Evolutionary conservation across 2,888 invertebrate genomes (phyloP), one percentile per base, ranked within the genome.

Genomic region (Girardia tigrina): DNA sequence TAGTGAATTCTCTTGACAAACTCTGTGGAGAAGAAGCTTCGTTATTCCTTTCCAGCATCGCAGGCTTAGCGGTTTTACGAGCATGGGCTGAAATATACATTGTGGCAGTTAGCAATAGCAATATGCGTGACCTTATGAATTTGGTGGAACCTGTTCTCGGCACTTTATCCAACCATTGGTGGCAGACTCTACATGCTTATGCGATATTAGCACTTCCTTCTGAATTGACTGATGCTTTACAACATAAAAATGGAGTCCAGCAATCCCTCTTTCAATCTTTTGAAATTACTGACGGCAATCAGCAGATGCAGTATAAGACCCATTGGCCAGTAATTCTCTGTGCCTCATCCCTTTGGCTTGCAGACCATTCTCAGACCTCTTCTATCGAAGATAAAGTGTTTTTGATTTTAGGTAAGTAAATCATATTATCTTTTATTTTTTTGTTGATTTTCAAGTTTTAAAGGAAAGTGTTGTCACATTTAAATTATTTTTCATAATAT

Each of bases 1-100:
- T 97, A 1, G 95, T 95, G 0, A 92, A 94, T 0, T 97, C 97
- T n/a, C 86, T 98, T 79, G 90, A 90, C 79, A 98, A 98, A 83
- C 85, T 94, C 75, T 88, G 78, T 86, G 91, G 77, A 76, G 80
- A 77, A 77, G 79, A 20, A 8, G 20, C 72, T 56, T 70, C 42
- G 2, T 78, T 79, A 29, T 94, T 94, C 82, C 90, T 97, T 84
- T 91, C 93, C 20, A 97, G 97, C 0, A 86, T 98, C 79, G 98
- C 98, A 83, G 93, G 94, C 83, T 85, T 99, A 71, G 93, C 97
- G 8, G 97, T 99, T 79, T 86, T 98, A 71, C 93, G 94, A 84
- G 97, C 98, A 0, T 99, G 98, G 98, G 97, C 98, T 1, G 95
- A 98, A 87, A 86, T 85, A 72, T 75, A 78, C 29, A 78, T 78